phyloP scores from a whole-genome alignment of 1,140 invertebrate species.

The Ceratina australensis region DNA sequence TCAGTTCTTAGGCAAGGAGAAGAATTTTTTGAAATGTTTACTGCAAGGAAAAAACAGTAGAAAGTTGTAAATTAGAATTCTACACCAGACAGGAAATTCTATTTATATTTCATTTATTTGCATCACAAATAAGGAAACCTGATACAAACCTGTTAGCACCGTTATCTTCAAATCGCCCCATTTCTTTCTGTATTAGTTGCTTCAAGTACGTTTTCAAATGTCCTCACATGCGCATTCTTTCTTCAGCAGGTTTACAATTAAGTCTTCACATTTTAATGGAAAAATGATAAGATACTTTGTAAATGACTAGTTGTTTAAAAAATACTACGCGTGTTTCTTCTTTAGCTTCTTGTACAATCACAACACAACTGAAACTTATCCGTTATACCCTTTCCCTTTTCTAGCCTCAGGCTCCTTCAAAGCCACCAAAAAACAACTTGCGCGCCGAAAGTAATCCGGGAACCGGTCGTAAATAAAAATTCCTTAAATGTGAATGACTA shows the following conservation, averaged over 20 bases:
- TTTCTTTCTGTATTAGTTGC: background rate
- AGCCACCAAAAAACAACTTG: too few relatives aligned
- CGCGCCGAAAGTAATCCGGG: too few relatives aligned
- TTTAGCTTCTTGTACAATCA: background rate
- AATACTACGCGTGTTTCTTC: background rate
- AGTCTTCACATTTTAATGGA: too few relatives aligned
- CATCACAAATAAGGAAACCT: background rate
- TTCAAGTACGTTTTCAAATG: too few relatives aligned
- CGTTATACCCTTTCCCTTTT: background rate
- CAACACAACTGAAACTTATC: background rate
- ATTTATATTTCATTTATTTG: too few relatives aligned
- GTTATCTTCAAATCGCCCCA: background rate
- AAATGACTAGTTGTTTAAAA: background rate
- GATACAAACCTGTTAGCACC: slow-evolving; percentile 3
- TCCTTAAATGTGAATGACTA: too few relatives aligned
- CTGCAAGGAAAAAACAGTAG: background rate
- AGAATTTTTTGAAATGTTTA: background rate
- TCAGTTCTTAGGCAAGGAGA: background rate
- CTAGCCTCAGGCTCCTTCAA: background rate
- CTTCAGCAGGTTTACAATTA: background rate
- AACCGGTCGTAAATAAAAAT: too few relatives aligned
- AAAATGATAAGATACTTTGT: background rate
- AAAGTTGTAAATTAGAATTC: background rate
- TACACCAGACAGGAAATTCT: background rate
- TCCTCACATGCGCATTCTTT: background rate